Evolutionary conservation across 2,888 invertebrate genomes (phyloP), one percentile per base, ranked within the genome.

Genomic region (Lochmaea crataegi): DNA sequence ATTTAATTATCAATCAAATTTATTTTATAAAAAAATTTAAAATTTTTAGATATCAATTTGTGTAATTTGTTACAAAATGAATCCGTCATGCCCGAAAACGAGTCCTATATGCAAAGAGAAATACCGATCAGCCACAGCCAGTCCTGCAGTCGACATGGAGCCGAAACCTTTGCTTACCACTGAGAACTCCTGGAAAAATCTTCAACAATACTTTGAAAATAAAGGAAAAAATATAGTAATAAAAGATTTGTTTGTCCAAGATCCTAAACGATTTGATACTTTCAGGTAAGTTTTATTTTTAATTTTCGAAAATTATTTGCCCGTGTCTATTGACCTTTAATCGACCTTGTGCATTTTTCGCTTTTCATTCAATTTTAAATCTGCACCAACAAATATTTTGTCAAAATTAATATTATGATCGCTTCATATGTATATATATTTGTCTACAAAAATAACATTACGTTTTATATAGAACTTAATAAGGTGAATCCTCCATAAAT

Each of bases 191-290:
- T 98, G 91, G 89, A 90, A 91, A 82, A 92, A 94, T 86, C 88
- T 98, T 58, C 91, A 94, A 83, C 90, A 92, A 73, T 93, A 92
- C 86, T 96, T 92, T 85, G 88, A 93, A 78, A 87, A 88, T 10
- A 91, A 93, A 83, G 94, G 93, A 14, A 88, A 90, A 38, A 92
- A 92, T 81, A 89, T 98, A 58, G 93, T 94, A 82, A 95, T 99
- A 82, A 90, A 91, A 77, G 90, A 95, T 76, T 88, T 98, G 80
- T 98, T 99, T 85, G 89, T 92, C 77, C 88, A 92, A 80, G 95
- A 98, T 87, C 88, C 93, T 0, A 88, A 91, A 42, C 91, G 99
- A 74, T 98, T 98, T 84, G 89, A 94, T 66, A 96, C 96, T 86
- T 96, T 92, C 89, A 97, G 96, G 98, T 97, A 88, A 82, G 81